Evolutionary conservation across 2,797 vertebrate species (phyloP).

Genomic region (Liasis olivaceus): DNA sequence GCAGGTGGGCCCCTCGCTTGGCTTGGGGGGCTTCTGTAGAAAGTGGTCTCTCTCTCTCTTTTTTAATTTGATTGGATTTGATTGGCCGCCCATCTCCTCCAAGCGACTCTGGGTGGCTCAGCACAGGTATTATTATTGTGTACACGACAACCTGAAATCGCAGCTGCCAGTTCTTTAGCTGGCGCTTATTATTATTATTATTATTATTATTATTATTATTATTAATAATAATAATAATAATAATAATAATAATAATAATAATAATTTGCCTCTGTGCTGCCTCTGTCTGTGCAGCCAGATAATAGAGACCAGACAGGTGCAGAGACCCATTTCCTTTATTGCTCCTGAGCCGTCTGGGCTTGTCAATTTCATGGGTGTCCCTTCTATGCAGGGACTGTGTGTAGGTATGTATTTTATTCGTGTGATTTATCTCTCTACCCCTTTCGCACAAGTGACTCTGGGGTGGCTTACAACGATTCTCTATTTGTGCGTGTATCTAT

Average conservation of each 20-base stretch:
- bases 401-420: too few relatives aligned
- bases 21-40: background rate
- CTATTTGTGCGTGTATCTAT: background rate
- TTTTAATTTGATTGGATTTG: too few relatives aligned
- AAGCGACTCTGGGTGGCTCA: background rate
- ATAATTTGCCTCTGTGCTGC: background rate
- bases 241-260: too few relatives aligned
- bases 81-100: background rate
- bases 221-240: too few relatives aligned
- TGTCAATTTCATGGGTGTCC: background rate
- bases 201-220: too few relatives aligned
- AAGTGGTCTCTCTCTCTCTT: too few relatives aligned
- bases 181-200: too few relatives aligned
- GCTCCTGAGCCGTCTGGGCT: background rate
- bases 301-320: background rate
- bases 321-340: background rate
- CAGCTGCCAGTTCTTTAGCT: too few relatives aligned
- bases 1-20: rapidly evolving
- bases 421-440: background rate
- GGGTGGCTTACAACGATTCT: background rate
- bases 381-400: background rate
- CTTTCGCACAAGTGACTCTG: background rate
- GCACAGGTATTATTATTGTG: background rate
- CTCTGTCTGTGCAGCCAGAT: background rate
- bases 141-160: too few relatives aligned